Base-by-base conservation (phyloP, 2,888 invertebrate genomes). In the Caenorhabditis wallacei region DNA sequence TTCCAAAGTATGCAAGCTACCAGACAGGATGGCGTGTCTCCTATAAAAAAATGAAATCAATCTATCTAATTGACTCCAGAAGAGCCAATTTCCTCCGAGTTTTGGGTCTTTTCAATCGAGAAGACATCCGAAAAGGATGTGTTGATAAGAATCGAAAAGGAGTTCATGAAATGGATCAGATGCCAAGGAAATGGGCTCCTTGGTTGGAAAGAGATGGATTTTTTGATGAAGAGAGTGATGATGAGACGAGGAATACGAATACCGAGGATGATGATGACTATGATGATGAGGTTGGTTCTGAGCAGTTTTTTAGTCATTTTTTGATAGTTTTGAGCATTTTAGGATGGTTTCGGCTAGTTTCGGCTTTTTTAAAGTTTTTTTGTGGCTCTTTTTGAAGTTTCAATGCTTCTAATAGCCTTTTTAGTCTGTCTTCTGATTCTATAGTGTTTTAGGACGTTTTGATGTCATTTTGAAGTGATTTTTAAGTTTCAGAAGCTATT, bases 1-100 rank as follows among this genome's bases (percentile, higher is more conserved):
- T 81, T 7, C 81, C 81, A 11, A 81, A 75, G 30, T 81, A 70
- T 30, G 70, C 81, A 16, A 37, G 64, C n/a, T 26, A 48, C 35
- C 81, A 81, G 66, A 37, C 48, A 0, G 81, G 81, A 13, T 81
- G 81, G 81, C 46, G 64, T n/a, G 66, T 54, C 5, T 64, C 63
- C 8, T 22, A 46, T 11, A 53, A 24, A 26, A 8, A 22, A 18
- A 71, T 76, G 66, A 20, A 30, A 20, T 53, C 70, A 1, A 43
- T 81, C 0, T 22, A 43, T 30, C 11, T 81, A 7, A 22, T 81
- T 8, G 81, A 81, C 57, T 4, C 26, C 4, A 13, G 40, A 59
- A 35, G 81, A 24, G 64, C 66, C 0, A 20, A 51, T 64, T 75
- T 70, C 22, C 37, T 80, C 35, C 70, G 46, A 53, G 40, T 1